A percentile compares a stretch with the other conserved stretches of the same genome.
Conservation (phyloP, 1,140 invertebrate species). For the Tetramorium simillimum region DNA sequence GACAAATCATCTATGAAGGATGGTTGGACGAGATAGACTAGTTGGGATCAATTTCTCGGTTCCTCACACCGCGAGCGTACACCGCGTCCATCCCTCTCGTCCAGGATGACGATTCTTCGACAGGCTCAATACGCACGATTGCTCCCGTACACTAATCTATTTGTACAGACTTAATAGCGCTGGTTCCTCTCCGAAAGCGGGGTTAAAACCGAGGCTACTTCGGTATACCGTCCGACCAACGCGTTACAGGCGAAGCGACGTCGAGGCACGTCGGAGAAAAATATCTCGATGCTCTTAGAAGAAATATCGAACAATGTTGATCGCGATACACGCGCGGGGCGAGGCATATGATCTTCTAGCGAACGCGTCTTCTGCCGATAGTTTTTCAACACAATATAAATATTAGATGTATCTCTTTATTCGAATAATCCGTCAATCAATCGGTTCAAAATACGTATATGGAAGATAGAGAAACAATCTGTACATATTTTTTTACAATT, state of each 20-base stretch:
- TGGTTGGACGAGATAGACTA: background rate
- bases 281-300: slow-evolving; percentile 19
- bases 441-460: background rate
- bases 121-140: slow-evolving; percentile 46
- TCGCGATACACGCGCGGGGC: background rate
- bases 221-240: background rate
- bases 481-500: slow-evolving; percentile 44
- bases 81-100: background rate
- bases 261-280: slow-evolving; percentile 52
- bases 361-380: slow-evolving; percentile 20
- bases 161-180: slow-evolving; percentile 64
- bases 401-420: slow-evolving; percentile 8
- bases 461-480: background rate
- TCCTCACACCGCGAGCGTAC: slow-evolving; percentile 9
- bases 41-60: background rate
- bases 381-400: background rate
- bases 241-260: slow-evolving; percentile 28
- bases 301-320: slow-evolving; percentile 24
- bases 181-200: slow-evolving; percentile 30
- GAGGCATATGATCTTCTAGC: slow-evolving; percentile 2
- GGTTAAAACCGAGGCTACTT: slow-evolving; percentile 38
- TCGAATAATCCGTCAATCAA: background rate
- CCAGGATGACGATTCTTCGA: slow-evolving; percentile 14
- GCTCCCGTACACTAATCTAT: slow-evolving; percentile 50
- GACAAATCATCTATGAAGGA: background rate